Conservation (phyloP, 2,888 invertebrate species). For the Agonopterix arenella region DNA sequence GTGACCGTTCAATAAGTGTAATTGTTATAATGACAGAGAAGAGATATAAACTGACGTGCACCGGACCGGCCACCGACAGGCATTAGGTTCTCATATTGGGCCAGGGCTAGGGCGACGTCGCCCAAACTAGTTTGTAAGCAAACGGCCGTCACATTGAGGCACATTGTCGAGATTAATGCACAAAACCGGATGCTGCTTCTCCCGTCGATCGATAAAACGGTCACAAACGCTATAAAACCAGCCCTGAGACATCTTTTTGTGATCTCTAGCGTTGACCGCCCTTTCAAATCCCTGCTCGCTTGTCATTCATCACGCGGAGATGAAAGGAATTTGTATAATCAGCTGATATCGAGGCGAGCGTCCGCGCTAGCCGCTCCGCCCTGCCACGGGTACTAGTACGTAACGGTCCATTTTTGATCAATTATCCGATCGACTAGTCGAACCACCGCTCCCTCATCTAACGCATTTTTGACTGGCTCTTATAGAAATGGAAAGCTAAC, state of each 20-base stretch:
- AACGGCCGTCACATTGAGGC: constrained; percentile 52
- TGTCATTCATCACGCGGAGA: constrained; percentile 59
- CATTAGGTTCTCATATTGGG: constrained; percentile 26
- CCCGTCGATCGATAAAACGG: constrained; percentile 62
- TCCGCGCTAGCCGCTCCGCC: constrained; percentile 14
- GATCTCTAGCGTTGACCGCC: constrained; percentile 55
- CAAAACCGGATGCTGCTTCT: constrained; percentile 72
- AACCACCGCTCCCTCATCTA: constrained; percentile 33
- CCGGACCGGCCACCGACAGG: constrained; percentile 23
- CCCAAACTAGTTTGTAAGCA: constrained; percentile 66
- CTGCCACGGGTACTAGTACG: no score
- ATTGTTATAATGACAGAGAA: constrained; percentile 30
- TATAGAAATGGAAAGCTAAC: constrained; percentile 68
- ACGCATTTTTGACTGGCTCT: constrained; percentile 44
- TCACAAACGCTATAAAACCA: constrained; percentile 57
- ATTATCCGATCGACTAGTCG: constrained; percentile 50
- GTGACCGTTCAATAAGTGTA: constrained; percentile 52
- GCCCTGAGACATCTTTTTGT: constrained; percentile 58
- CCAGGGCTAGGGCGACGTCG: constrained; percentile 39
- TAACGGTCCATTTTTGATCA: constrained; percentile 64
- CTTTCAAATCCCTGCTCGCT: constrained; percentile 28
- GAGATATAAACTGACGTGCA: constrained; percentile 67
- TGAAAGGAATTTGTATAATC: constrained; percentile 54
- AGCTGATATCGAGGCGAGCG: constrained; percentile 43
- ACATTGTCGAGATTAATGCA: constrained; percentile 65